These are phyloP conservation scores for Ectemnius continuus DNA, from an alignment of 2,888 invertebrate genomes.

Conservation along the genomic window DNA sequence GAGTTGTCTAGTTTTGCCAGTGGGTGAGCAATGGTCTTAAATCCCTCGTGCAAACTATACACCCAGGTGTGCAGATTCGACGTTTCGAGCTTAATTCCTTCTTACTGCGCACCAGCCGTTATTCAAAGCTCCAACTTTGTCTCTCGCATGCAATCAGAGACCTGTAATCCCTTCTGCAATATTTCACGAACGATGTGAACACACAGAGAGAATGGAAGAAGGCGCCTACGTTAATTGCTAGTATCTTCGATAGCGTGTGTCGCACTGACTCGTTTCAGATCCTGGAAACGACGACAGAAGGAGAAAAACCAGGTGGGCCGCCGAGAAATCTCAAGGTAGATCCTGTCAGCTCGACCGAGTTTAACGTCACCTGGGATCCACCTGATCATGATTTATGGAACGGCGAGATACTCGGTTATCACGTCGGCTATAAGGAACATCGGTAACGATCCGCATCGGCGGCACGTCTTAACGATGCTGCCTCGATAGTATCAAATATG, in stretches of 20 bases:
- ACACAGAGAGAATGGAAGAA: no score
- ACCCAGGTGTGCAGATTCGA: neutral
- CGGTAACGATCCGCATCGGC: slow-evolving; percentile 64
- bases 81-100: slow-evolving; percentile 1
- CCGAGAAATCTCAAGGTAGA: slow-evolving; percentile 90
- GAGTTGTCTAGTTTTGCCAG: neutral
- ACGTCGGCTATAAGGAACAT: slow-evolving; percentile 88
- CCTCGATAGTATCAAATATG: slow-evolving; percentile 44
- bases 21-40: no score
- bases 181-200: no score
- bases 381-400: slow-evolving; percentile 92
- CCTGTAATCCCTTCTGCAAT: no score
- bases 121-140: neutral
- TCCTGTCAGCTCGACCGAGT: slow-evolving; percentile 90
- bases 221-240: no score
- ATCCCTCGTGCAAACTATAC: neutral
- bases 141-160: no score
- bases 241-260: no score
- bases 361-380: slow-evolving; percentile 92
- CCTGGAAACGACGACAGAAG: slow-evolving; percentile 74
- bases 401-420: slow-evolving; percentile 91
- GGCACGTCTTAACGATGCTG: slow-evolving; percentile 39
- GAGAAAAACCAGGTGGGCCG: slow-evolving; percentile 85
- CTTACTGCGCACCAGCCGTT: neutral
- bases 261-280: slow-evolving; percentile 62